Conservation (phyloP, 2,888 invertebrate species). For the Neocrepidodera transversa region DNA sequence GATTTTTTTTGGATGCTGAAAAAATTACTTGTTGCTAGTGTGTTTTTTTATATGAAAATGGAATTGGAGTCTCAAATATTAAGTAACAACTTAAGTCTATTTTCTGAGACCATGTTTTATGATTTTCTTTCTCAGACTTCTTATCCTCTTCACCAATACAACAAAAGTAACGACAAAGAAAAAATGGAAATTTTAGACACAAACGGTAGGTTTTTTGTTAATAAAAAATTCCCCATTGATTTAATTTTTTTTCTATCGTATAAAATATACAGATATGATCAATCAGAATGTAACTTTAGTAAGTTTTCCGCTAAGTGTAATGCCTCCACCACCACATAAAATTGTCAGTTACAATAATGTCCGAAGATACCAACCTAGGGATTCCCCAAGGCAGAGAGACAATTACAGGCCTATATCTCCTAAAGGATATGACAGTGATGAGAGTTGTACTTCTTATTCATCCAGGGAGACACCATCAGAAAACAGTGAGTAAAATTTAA, state of each 20-base stretch:
- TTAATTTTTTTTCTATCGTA: background rate
- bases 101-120: constrained; percentile 36
- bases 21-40: constrained; percentile 26
- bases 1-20: constrained; percentile 21
- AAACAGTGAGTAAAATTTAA: constrained; percentile 25
- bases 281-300: constrained; percentile 33
- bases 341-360: constrained; percentile 35
- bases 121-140: constrained; percentile 33
- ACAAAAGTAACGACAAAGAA: constrained; percentile 31
- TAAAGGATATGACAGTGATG: constrained; percentile 42
- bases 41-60: constrained; percentile 29
- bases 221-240: too few species aligned
- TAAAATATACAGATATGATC: constrained; percentile 30
- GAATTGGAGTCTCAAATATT: constrained; percentile 38
- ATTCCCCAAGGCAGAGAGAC: constrained; percentile 31
- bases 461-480: constrained; percentile 35
- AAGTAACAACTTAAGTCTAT: constrained; percentile 32
- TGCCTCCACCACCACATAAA: constrained; percentile 39
- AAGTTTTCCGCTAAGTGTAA: constrained; percentile 38
- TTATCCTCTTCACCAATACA: constrained; percentile 32
- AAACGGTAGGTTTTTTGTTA: constrained; percentile 28
- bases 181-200: constrained; percentile 37
- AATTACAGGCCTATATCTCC: constrained; percentile 41
- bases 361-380: constrained; percentile 36
- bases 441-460: constrained; percentile 37